A percentile compares a stretch with the other conserved stretches of the same genome.
Conservation (phyloP, 2,797 vertebrate species). For the Dryobates pubescens region DNA sequence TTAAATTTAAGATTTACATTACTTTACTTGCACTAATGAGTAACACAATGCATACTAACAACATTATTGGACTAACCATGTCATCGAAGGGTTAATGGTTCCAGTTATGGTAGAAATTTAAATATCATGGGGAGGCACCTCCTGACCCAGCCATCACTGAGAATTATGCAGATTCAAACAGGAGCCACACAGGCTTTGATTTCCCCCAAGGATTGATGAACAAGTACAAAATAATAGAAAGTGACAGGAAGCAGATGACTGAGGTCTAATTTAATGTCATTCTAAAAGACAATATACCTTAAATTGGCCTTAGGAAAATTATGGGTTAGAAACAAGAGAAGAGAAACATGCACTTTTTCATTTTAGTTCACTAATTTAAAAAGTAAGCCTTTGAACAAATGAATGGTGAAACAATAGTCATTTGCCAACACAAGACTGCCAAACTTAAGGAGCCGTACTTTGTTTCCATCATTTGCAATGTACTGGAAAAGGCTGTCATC, state of each 20-base stretch:
- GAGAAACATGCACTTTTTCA: slow-evolving; percentile 65
- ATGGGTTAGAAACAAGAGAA: slow-evolving; percentile 71
- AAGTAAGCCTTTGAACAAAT: slow-evolving; percentile 58
- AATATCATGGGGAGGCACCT: slow-evolving; percentile 58
- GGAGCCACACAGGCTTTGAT: slow-evolving; percentile 78
- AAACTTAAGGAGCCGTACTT: slow-evolving; percentile 55
- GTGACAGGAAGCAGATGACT: slow-evolving; percentile 86
- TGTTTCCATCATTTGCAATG: slow-evolving; percentile 53
- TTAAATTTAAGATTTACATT: background rate
- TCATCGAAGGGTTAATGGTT: slow-evolving; percentile 57
- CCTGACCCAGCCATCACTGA: slow-evolving; percentile 75
- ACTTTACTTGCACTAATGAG: background rate
- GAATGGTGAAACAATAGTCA: slow-evolving; percentile 57
- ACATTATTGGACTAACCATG: background rate
- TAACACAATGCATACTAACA: background rate
- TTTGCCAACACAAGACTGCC: slow-evolving; percentile 28
- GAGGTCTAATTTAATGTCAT: slow-evolving; percentile 83
- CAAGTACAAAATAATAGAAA: slow-evolving; percentile 84
- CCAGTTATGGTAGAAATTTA: slow-evolving; percentile 56
- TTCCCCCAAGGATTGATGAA: slow-evolving; percentile 84
- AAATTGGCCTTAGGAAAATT: slow-evolving; percentile 83
- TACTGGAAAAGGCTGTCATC: slow-evolving; percentile 28
- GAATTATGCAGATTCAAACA: slow-evolving; percentile 81
- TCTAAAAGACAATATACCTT: slow-evolving; percentile 82
- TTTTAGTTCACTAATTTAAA: slow-evolving; percentile 72